Conservation (phyloP, 2,888 invertebrate species). For the Drosophila falleni region DNA sequence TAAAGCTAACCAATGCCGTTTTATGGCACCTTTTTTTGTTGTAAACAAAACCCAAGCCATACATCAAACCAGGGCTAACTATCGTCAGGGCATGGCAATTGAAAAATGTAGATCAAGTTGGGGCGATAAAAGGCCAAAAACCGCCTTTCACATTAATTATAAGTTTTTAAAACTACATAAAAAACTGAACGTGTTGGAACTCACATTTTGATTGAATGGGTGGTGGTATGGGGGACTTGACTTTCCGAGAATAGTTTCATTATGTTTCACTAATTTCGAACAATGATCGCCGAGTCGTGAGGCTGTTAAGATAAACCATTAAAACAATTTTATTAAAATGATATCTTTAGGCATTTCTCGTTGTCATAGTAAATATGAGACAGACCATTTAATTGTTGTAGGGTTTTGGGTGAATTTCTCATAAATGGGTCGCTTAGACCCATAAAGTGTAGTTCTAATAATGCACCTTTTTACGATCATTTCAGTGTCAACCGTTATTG, state of each 20-base stretch:
- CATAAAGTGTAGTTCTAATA: conserved; percentile 39
- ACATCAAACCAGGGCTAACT: conserved; percentile 38
- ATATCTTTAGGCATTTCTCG: conserved; percentile 28
- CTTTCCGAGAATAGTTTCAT: conserved; percentile 75
- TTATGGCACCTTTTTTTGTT: conserved; percentile 63
- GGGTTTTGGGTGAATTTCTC: conserved; percentile 31
- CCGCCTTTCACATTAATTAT: conserved; percentile 77
- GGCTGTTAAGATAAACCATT: conserved; percentile 58
- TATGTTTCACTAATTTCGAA: conserved; percentile 64
- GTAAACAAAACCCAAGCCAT: conserved; percentile 22
- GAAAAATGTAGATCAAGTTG: conserved; percentile 76
- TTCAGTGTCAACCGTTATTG: conserved; percentile 48
- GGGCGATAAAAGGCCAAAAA: conserved; percentile 64
- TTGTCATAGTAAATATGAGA: conserved; percentile 42
- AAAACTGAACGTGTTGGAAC: conserved; percentile 44
- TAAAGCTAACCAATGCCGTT: conserved; percentile 48
- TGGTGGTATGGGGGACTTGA: background rate
- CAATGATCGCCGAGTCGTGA: conserved; percentile 26
- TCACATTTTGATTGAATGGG: conserved; percentile 76
- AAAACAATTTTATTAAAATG: conserved; percentile 72
- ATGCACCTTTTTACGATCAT: conserved; percentile 38
- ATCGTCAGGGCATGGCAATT: conserved; percentile 43
- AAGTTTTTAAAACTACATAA: conserved; percentile 73
- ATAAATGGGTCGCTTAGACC: conserved; percentile 53
- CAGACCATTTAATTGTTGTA: conserved; percentile 45